A percentile compares a stretch with the other conserved stretches of the same genome.
Conservation (phyloP, 2,113 vertebrate genomes). For the Eurypyga helias region DNA sequence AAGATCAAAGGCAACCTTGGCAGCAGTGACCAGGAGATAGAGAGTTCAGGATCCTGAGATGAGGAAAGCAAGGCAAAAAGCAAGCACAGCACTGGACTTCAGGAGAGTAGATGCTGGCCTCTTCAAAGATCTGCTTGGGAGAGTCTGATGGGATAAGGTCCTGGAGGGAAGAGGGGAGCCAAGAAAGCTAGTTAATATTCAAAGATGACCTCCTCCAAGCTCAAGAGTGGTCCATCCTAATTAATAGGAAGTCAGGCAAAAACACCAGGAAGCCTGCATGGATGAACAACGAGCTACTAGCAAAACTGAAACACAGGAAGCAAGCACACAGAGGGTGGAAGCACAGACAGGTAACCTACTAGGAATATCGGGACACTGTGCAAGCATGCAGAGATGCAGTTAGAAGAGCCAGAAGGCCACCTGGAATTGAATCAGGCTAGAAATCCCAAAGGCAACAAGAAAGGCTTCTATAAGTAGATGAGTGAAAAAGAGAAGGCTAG, state of each 20-base stretch:
- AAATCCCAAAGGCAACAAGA: background rate
- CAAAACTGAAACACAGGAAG: background rate
- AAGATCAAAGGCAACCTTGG: background rate
- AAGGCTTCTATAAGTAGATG: background rate
- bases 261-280: background rate
- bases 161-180: background rate
- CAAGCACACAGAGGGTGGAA: background rate
- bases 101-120: background rate
- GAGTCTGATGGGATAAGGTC: background rate
- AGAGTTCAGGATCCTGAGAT: background rate
- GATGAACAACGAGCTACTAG: background rate
- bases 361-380: background rate
- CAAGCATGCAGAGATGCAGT: background rate
- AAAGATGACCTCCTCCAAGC: background rate
- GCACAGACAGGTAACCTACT: background rate
- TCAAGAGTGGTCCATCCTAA: background rate
- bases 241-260: background rate
- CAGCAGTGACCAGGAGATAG: background rate
- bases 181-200: background rate
- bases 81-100: background rate
- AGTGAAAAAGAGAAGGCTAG: background rate
- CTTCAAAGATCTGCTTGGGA: background rate
- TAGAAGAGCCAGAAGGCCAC: background rate
- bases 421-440: background rate
- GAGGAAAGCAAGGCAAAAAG: background rate